Evolutionary conservation across 23 tunicate species (phyloP).

Genomic region (Styela clava): DNA sequence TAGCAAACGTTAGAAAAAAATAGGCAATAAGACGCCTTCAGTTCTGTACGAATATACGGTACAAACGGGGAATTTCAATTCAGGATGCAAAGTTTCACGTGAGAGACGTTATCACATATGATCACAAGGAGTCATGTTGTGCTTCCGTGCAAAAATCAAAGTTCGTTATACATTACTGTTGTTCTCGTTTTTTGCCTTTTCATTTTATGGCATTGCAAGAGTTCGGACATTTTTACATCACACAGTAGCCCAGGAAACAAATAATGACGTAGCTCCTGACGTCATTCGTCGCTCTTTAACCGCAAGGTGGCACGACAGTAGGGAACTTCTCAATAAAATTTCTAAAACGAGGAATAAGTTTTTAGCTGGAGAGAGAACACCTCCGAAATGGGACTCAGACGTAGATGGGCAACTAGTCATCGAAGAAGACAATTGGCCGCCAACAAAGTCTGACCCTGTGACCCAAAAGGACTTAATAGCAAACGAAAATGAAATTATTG

Average conservation of each 20-base stretch:
- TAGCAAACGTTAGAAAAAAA: no score
- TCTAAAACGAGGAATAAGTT: constrained; percentile 4
- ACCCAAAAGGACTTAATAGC: neutral
- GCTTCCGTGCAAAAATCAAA: constrained; percentile 12
- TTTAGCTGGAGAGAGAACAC: neutral
- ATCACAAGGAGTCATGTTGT: neutral
- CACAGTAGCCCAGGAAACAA: neutral
- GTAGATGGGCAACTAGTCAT: neutral
- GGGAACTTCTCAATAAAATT: constrained; percentile 19
- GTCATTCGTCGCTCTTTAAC: constrained; percentile 11
- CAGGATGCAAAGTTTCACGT: neutral
- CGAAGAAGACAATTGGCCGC: neutral
- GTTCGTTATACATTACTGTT: constrained; percentile 15
- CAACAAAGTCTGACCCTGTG: neutral
- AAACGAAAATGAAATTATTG: neutral
- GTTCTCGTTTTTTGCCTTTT: neutral
- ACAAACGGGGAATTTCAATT: neutral
- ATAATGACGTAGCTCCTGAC: neutral
- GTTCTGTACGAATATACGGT: neutral
- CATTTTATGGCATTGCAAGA: neutral
- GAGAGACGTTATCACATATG: neutral
- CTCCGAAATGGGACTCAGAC: neutral
- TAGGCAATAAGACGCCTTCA: no score
- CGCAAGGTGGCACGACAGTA: constrained; percentile 26
- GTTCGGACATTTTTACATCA: neutral